phyloP scores from a whole-genome alignment of 2,113 vertebrate genomes.

The Bombycilla garrulus region DNA sequence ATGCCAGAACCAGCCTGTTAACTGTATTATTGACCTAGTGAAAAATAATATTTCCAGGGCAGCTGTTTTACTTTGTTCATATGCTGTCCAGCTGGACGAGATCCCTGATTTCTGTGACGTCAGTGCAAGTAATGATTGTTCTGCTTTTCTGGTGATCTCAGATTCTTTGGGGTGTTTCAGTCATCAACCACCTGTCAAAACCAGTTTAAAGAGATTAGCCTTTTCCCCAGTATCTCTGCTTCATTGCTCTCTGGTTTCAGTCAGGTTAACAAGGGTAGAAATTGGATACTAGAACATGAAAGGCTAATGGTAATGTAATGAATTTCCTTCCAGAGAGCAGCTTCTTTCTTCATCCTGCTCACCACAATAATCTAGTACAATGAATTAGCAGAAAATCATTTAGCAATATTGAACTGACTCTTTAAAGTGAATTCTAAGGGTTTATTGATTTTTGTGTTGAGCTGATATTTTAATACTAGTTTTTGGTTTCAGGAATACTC shows the following conservation, averaged over 20 bases:
- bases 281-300: background rate
- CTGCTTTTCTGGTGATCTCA: background rate
- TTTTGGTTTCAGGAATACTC: background rate
- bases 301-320: background rate
- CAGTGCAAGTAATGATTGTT: background rate
- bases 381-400: background rate
- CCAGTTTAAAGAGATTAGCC: background rate
- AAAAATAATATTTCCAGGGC: background rate
- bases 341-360: background rate
- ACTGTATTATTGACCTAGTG: background rate
- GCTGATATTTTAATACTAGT: background rate
- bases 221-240: background rate
- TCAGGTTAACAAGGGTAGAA: background rate
- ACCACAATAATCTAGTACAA: background rate
- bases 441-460: constrained; percentile 35
- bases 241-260: background rate
- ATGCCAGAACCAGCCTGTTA: background rate
- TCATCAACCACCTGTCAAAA: background rate
- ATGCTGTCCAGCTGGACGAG: background rate
- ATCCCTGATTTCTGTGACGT: background rate
- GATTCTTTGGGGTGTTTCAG: background rate
- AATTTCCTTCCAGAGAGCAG: background rate
- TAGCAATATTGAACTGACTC: background rate
- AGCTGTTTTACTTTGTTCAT: background rate
- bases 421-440: background rate